Conservation (phyloP, 2,888 invertebrate species). For the Cartodere bifasciata region DNA sequence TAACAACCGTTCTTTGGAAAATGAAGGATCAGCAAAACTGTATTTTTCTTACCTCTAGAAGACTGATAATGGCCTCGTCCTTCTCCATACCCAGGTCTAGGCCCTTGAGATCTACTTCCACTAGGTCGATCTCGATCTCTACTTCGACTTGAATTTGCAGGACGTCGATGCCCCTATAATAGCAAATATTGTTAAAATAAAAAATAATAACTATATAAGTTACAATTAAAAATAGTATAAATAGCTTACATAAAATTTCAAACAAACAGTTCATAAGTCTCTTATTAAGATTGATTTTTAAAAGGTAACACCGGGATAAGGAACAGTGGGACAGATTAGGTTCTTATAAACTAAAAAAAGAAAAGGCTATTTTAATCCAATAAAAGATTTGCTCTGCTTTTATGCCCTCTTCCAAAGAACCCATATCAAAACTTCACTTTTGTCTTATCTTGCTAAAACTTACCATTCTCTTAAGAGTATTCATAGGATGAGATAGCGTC, state of each 20-base stretch:
- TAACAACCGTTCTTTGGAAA: too few relatives aligned
- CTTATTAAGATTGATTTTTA: too few relatives aligned
- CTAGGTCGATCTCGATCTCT: constrained; percentile 29
- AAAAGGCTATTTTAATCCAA: too few relatives aligned
- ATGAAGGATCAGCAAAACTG: too few relatives aligned
- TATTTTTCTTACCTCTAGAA: constrained; percentile 45
- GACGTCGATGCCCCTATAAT: constrained; percentile 34
- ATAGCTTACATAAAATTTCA: too few relatives aligned
- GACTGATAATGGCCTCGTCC: constrained; percentile 56
- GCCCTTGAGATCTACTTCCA: constrained; percentile 33
- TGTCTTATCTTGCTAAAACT: constrained; percentile 16
- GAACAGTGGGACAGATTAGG: too few relatives aligned
- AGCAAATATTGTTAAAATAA: constrained; percentile 1
- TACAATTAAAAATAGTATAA: too few relatives aligned
- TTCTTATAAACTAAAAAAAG: too few relatives aligned
- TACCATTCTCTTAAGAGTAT: constrained; percentile 80
- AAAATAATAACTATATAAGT: too few relatives aligned
- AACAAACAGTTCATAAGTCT: too few relatives aligned
- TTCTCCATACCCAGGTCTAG: constrained; percentile 57
- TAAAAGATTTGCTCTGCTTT: too few relatives aligned
- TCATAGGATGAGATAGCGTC: constrained; percentile 81
- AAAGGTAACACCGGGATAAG: too few relatives aligned
- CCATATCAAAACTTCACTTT: background rate
- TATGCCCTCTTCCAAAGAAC: background rate
- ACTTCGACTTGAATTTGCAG: constrained; percentile 20